Conservation (phyloP, 2,888 invertebrate genomes). For the Archips crataeganus region DNA sequence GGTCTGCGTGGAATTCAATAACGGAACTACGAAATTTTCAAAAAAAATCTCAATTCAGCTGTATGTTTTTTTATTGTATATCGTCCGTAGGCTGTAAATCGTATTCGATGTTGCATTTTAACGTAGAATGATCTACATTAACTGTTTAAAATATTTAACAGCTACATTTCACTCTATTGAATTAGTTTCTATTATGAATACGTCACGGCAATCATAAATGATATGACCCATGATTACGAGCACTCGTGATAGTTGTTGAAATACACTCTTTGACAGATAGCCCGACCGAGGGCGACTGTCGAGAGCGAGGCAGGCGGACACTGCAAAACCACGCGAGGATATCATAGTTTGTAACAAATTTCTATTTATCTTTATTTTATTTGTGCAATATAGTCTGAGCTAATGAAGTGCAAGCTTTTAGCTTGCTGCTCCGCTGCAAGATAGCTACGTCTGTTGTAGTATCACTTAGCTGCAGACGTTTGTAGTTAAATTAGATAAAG, state of each 20-base stretch:
- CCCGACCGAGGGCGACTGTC: not conserved
- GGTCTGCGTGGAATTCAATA: no score
- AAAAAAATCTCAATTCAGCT: no score
- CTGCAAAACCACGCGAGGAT: not conserved
- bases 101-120: no score
- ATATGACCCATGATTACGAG: not conserved
- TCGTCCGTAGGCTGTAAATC: no score
- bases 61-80: no score
- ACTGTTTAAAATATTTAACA: not conserved
- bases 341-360: not conserved
- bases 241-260: slow-evolving; percentile 1
- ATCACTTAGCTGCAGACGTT: no score
- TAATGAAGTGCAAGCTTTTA: not conserved
- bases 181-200: not conserved
- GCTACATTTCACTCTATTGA: not conserved
- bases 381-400: not conserved
- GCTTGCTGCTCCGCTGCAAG: no score
- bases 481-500: no score
- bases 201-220: not conserved
- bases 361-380: not conserved
- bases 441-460: no score
- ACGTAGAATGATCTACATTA: no score
- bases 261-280: not conserved
- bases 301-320: not conserved
- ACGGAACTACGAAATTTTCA: no score